phyloP scores from a whole-genome alignment of 2,888 invertebrate genomes.

The Plusia festucae region DNA sequence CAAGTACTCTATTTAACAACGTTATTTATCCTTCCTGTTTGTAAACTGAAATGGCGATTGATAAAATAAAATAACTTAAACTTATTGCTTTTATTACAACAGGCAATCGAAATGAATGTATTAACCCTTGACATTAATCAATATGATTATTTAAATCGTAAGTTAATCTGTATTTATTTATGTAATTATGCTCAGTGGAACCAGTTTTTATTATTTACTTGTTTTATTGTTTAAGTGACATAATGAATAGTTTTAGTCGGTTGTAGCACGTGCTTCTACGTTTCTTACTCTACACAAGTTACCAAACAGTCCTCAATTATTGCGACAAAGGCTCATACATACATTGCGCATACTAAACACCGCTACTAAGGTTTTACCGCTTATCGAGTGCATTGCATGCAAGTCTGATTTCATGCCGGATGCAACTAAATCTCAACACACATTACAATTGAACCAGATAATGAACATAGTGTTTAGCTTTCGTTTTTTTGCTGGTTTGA shows the following conservation, averaged over 20 bases:
- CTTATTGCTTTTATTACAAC: background rate
- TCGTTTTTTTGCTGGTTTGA: conserved; percentile 15
- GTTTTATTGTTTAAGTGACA: background rate
- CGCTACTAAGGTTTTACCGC: conserved; percentile 38
- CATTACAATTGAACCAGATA: conserved; percentile 26
- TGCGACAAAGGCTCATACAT: conserved; percentile 33
- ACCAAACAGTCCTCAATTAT: conserved; percentile 31
- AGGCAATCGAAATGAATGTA: background rate
- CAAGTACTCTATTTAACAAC: conserved; percentile 24
- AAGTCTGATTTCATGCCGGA: conserved; percentile 50
- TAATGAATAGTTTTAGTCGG: background rate
- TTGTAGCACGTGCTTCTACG: background rate
- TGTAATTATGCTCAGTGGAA: background rate
- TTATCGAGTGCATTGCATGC: conserved; percentile 48
- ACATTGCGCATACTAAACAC: conserved; percentile 33
- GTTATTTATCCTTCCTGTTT: conserved; percentile 11
- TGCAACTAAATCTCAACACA: conserved; percentile 35
- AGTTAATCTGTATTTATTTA: conserved; percentile 4
- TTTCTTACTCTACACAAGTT: conserved; percentile 1
- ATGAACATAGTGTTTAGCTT: conserved; percentile 20
- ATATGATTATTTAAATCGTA: background rate
- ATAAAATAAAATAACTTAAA: background rate
- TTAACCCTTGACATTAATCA: conserved; percentile 4
- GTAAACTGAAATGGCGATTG: background rate
- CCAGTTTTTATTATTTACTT: background rate